Conservation (phyloP, 64 coral and sea anemone species). For the Astreopora myriophthalma region DNA sequence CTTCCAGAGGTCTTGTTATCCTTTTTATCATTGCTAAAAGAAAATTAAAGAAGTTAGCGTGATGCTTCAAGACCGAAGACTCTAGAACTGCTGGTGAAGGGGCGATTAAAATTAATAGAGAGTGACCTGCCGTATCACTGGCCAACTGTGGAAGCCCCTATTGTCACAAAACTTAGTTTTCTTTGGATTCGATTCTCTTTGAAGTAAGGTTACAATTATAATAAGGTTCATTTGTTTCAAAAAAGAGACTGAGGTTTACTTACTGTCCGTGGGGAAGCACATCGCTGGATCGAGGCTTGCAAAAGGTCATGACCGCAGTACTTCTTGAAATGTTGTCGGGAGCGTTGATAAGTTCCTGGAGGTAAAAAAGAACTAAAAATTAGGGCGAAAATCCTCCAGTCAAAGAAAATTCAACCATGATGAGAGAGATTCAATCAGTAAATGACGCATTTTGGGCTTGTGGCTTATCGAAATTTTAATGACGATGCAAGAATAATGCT, state of each 20-base stretch:
- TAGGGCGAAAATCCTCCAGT: background rate
- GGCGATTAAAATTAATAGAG: no score
- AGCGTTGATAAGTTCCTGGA: slow-evolving; percentile 22
- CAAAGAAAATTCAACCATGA: background rate
- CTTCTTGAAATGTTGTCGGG: slow-evolving; percentile 31
- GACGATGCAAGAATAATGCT: background rate
- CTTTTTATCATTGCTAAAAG: background rate
- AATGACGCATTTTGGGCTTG: background rate
- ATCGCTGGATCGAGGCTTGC: slow-evolving; percentile 7
- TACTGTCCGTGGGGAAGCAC: slow-evolving; percentile 9
- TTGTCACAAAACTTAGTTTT: background rate
- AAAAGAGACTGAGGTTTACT: background rate
- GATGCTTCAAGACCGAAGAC: no score
- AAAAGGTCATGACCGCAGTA: background rate
- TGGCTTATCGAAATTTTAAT: background rate
- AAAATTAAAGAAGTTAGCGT: background rate
- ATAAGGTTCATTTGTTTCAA: background rate
- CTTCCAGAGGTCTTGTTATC: background rate
- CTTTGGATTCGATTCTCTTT: no score
- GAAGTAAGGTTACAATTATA: background rate
- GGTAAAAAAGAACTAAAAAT: background rate
- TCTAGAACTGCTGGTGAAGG: no score
- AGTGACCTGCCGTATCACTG: no score
- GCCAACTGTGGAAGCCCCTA: no score
- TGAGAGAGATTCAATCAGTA: background rate